These are phyloP conservation scores for Gibbula magus DNA, from an alignment of 2,888 invertebrate genomes.

Conservation along the genomic window DNA sequence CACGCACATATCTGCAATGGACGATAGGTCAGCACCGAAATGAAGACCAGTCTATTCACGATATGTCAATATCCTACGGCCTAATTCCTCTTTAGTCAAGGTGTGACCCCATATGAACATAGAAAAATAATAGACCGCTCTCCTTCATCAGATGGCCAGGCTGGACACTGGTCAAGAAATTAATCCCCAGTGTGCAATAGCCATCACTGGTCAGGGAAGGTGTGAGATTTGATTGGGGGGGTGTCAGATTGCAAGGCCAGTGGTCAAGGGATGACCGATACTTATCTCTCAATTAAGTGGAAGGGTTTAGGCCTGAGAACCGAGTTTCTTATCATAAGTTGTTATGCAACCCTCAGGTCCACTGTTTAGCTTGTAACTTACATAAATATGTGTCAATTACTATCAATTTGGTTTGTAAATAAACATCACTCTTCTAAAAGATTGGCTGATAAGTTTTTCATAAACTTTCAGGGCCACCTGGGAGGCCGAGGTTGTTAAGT, in stretches of 20 bases:
- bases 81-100: slow-evolving; percentile 19
- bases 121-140: slow-evolving; percentile 4
- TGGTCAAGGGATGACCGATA: background rate
- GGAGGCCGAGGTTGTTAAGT: no score
- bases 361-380: background rate
- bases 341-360: background rate
- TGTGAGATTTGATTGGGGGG: background rate
- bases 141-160: background rate
- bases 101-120: background rate
- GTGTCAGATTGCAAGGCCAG: background rate
- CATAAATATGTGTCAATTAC: background rate
- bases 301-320: background rate
- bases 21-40: slow-evolving; percentile 10
- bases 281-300: background rate
- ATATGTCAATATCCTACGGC: slow-evolving; percentile 12
- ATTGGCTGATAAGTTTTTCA: no score
- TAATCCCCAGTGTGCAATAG: slow-evolving; percentile 7
- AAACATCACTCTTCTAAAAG: no score
- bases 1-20: background rate
- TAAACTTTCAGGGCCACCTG: no score
- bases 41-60: slow-evolving; percentile 6
- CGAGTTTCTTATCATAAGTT: background rate
- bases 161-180: slow-evolving; percentile 19
- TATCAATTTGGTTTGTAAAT: background rate
- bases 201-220: slow-evolving; percentile 1